phyloP scores from a whole-genome alignment of 2,888 invertebrate species.

The Campoplex capitator region DNA sequence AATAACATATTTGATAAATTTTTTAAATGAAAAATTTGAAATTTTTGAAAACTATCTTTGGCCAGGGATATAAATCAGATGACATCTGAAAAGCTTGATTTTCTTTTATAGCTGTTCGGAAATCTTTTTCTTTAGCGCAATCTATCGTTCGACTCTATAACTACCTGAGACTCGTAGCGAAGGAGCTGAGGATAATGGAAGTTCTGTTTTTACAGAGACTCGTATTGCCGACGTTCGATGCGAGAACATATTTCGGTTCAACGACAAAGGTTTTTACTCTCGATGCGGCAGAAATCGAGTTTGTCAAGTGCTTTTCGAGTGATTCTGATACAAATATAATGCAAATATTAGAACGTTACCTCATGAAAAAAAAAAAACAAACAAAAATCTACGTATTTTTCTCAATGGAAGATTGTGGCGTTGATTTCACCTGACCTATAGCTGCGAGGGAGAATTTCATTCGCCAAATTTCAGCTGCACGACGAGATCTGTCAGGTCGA shows the following conservation, averaged over 20 bases:
- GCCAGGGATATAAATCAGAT: background rate
- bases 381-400: background rate
- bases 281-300: slow-evolving; percentile 53
- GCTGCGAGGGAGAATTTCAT: slow-evolving; percentile 23
- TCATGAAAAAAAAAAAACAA: background rate
- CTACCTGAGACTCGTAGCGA: background rate
- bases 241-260: slow-evolving; percentile 3
- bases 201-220: slow-evolving; percentile 59
- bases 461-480: slow-evolving; percentile 32
- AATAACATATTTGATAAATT: background rate
- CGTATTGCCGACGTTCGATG: slow-evolving; percentile 70
- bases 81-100: background rate
- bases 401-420: background rate
- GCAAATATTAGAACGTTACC: background rate
- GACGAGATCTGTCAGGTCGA: slow-evolving; percentile 66
- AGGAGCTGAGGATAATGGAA: slow-evolving; percentile 54
- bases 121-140: slow-evolving; percentile 34
- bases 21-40: background rate
- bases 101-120: background rate
- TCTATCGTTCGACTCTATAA: slow-evolving; percentile 46
- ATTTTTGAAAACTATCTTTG: background rate
- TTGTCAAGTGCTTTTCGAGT: slow-evolving; percentile 23
- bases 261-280: slow-evolving; percentile 27
- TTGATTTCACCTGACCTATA: slow-evolving; percentile 33
- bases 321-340: background rate